These are phyloP conservation scores for Odontocerum albicorne DNA, from an alignment of 2,888 invertebrate species.

Conservation along the genomic window DNA sequence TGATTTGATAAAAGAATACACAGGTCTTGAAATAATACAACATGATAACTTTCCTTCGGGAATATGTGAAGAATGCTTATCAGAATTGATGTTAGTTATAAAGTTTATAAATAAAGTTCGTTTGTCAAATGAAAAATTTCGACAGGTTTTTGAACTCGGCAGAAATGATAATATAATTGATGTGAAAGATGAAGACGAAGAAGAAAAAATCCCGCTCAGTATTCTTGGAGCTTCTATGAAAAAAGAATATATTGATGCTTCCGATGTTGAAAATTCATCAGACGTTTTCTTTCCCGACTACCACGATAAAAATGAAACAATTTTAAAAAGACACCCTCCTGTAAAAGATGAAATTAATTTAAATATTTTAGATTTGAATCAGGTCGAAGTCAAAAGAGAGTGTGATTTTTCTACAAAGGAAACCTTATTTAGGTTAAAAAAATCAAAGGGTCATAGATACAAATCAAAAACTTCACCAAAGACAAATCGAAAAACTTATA, in stretches of 20 bases:
- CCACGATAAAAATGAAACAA: too few species aligned
- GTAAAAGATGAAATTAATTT: too few species aligned
- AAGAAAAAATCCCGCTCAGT: slow-evolving; percentile 17
- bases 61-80: slow-evolving; percentile 22
- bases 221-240: slow-evolving; percentile 19
- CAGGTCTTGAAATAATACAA: slow-evolving; percentile 17
- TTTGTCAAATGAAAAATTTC: slow-evolving; percentile 20
- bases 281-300: slow-evolving; percentile 2
- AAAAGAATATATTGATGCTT: slow-evolving; percentile 13
- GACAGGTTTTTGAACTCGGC: neutral
- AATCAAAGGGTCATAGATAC: too few species aligned
- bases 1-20: slow-evolving; percentile 23
- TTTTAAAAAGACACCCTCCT: too few species aligned
- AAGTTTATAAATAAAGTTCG: slow-evolving; percentile 22
- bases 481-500: too few species aligned
- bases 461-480: too few species aligned
- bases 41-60: slow-evolving; percentile 23
- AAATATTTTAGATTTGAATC: too few species aligned
- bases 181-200: slow-evolving; percentile 13
- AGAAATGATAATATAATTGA: slow-evolving; percentile 1
- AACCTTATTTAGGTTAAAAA: too few species aligned
- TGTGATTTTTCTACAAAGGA: too few species aligned
- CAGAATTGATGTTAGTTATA: slow-evolving; percentile 19
- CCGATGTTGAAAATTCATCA: slow-evolving; percentile 8
- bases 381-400: too few species aligned